Evolutionary conservation across 2,797 vertebrate genomes (phyloP).

Genomic region (Sebastes umbrosus): DNA sequence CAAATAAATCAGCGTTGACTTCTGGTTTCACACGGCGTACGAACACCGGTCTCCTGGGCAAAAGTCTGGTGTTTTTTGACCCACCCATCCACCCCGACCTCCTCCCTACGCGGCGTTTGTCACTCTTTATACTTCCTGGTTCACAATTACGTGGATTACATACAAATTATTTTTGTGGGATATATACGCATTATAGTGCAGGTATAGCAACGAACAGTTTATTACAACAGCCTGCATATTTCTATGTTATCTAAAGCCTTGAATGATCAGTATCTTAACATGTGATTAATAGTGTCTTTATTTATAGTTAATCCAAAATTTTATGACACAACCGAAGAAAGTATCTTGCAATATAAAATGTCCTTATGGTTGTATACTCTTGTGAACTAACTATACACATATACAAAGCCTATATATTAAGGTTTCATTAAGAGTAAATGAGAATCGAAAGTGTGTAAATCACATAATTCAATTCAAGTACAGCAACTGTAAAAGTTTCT

Average conservation of each 20-base stretch:
- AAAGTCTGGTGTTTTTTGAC: no score
- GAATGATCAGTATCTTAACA: not conserved
- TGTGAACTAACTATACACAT: not conserved
- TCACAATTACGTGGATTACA: no score
- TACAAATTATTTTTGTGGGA: no score
- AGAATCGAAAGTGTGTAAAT: not conserved
- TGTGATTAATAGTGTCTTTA: not conserved
- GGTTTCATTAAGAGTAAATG: not conserved
- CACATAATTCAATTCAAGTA: not conserved
- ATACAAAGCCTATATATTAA: not conserved
- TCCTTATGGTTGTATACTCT: not conserved
- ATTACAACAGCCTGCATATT: not conserved
- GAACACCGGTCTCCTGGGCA: no score
- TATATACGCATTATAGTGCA: no score
- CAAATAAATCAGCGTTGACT: no score
- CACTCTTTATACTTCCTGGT: no score
- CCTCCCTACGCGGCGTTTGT: no score
- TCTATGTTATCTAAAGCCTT: not conserved
- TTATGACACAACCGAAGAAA: not conserved
- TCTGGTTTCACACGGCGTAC: no score
- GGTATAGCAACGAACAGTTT: no score
- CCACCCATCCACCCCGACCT: no score
- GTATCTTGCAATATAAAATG: not conserved
- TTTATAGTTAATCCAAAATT: not conserved
- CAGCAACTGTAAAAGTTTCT: not conserved